phyloP scores from a whole-genome alignment of 2,113 vertebrate genomes.

The Amblyopsis rosae region DNA sequence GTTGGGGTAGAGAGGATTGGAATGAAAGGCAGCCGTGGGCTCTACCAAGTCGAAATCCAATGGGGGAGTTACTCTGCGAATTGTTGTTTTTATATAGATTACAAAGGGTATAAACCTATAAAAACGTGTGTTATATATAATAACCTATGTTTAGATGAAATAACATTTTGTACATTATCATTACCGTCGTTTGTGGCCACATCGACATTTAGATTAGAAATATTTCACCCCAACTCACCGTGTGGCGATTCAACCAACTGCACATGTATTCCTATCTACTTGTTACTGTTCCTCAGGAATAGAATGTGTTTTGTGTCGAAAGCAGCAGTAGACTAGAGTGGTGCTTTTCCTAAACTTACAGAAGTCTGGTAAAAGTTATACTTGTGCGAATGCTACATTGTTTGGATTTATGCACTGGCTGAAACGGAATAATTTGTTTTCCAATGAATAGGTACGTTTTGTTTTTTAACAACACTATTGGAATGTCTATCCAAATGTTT shows the following conservation, averaged over 20 bases:
- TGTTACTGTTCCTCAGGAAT: constrained; percentile 32
- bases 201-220: background rate
- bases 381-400: rapidly evolving
- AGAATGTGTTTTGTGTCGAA: constrained; percentile 46
- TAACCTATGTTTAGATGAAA: rapidly evolving
- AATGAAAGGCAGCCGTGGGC: constrained; percentile 74
- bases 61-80: background rate
- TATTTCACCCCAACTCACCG: background rate
- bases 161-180: rapidly evolving
- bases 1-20: constrained; percentile 57
- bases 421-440: constrained; percentile 38
- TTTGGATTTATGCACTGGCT: constrained; percentile 35
- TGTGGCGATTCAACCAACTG: constrained; percentile 21
- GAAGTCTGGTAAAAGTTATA: constrained; percentile 26
- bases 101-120: background rate
- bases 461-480: background rate
- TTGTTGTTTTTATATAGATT: background rate
- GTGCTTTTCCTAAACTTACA: constrained; percentile 22
- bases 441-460: constrained; percentile 55
- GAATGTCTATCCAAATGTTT: constrained; percentile 3
- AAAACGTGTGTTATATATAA: too few species aligned
- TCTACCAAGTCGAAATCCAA: constrained; percentile 62
- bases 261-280: constrained; percentile 67
- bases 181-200: background rate
- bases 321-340: background rate